These are phyloP conservation scores for Gila robusta DNA, from an alignment of 2,797 vertebrate genomes.

Conservation along the genomic window DNA sequence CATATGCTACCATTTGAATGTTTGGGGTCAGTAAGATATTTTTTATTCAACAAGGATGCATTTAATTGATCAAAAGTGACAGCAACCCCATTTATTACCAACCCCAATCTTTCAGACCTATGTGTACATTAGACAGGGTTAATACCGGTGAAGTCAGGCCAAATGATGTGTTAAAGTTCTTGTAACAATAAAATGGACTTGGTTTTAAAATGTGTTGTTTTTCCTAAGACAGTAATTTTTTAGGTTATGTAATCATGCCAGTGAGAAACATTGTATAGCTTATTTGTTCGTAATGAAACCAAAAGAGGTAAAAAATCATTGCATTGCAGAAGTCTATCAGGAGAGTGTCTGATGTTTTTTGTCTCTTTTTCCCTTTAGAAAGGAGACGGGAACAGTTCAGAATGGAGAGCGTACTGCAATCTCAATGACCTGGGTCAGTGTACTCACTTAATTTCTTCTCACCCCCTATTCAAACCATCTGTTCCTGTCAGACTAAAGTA, in stretches of 20 bases:
- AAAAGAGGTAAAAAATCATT: neutral
- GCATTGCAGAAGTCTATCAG: neutral
- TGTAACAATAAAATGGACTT: neutral
- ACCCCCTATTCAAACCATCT: neutral
- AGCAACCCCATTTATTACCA: neutral
- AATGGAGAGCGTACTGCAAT: slow-evolving; percentile 95
- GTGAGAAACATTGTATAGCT: neutral
- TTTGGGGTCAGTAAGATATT: neutral
- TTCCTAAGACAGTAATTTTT: neutral
- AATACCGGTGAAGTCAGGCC: neutral
- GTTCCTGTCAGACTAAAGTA: slow-evolving; percentile 8
- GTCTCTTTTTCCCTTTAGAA: slow-evolving; percentile 62
- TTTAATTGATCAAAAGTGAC: neutral
- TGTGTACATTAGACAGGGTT: neutral
- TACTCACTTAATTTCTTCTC: slow-evolving; percentile 26
- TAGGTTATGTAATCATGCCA: neutral
- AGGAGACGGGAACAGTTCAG: slow-evolving; percentile 82
- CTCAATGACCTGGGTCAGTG: slow-evolving; percentile 94
- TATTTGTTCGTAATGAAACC: neutral
- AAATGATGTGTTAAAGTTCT: neutral
- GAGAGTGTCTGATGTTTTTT: neutral
- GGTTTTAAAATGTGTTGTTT: neutral
- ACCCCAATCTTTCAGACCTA: neutral
- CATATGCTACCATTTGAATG: neutral
- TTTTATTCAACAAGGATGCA: neutral